Conservation (phyloP, 2,797 vertebrate genomes). For the Spheniscus humboldti region DNA sequence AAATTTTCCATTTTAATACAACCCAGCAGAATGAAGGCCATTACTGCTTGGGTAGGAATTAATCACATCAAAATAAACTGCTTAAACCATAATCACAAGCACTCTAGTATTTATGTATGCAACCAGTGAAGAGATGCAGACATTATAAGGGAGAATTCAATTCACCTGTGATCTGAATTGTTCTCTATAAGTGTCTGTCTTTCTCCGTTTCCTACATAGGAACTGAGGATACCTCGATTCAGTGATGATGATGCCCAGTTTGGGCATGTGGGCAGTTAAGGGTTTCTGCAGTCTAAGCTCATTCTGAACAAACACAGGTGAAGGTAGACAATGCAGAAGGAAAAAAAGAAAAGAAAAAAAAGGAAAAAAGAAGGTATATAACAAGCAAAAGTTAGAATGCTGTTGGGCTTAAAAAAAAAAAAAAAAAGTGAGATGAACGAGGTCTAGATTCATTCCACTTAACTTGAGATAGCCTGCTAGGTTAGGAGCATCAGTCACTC, state of each 20-base stretch:
- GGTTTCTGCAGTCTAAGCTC: neutral
- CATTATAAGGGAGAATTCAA: neutral
- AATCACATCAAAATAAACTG: neutral
- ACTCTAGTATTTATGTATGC: neutral
- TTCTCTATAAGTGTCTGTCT: neutral
- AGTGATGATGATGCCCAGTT: neutral
- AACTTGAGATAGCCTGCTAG: neutral
- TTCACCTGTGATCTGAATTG: neutral
- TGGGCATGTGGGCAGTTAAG: neutral
- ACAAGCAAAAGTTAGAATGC: neutral
- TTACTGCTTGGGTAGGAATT: neutral
- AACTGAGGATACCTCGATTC: neutral
- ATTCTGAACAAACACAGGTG: neutral
- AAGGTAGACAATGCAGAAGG: neutral
- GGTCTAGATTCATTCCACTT: neutral
- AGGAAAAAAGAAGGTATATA: fast-evolving
- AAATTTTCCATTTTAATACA: neutral
- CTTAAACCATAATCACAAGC: neutral
- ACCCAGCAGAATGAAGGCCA: neutral
- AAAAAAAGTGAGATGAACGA: neutral
- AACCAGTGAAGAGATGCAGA: neutral
- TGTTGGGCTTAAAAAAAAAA: neutral
- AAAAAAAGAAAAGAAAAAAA: fast-evolving
- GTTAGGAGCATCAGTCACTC: neutral
- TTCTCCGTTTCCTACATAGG: neutral